A percentile compares a stretch with the other conserved stretches of the same genome.
These are phyloP conservation scores for Ctena decussata DNA, from an alignment of 2,888 invertebrate genomes.

Conservation along the genomic window DNA sequence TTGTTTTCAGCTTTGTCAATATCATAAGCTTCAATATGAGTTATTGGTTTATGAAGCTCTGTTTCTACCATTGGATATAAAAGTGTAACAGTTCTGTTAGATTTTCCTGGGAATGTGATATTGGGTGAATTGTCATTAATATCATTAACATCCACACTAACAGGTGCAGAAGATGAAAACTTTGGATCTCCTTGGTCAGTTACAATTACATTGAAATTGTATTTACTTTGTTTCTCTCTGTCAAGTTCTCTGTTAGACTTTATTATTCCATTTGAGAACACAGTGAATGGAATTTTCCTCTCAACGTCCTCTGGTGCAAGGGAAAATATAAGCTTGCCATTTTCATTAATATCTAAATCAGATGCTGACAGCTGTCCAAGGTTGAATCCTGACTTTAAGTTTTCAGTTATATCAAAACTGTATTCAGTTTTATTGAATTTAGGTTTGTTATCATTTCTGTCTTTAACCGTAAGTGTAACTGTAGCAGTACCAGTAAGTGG, in stretches of 20 bases:
- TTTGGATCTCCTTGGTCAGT: conserved; percentile 71
- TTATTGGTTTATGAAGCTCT: conserved; percentile 29
- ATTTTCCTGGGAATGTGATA: conserved; percentile 75
- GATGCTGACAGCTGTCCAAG: conserved; percentile 57
- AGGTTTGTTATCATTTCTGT: conserved; percentile 70
- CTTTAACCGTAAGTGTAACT: conserved; percentile 62
- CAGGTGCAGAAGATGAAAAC: conserved; percentile 61
- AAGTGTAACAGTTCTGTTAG: conserved; percentile 65
- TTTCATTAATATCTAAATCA: conserved; percentile 73
- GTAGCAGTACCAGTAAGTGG: conserved; percentile 71
- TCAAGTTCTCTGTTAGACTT: conserved; percentile 70
- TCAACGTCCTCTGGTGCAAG: conserved; percentile 34
- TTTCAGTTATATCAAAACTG: conserved; percentile 63
- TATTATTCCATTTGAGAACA: conserved; percentile 71
- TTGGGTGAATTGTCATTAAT: conserved; percentile 78
- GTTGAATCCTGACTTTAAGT: conserved; percentile 53
- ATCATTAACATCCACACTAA: conserved; percentile 72
- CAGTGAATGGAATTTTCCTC: conserved; percentile 67
- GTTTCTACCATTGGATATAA: conserved; percentile 47
- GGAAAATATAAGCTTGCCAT: conserved; percentile 67
- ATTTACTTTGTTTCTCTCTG: conserved; percentile 68
- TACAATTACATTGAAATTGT: conserved; percentile 68
- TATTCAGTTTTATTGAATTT: conserved; percentile 48
- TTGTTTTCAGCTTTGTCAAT: conserved; percentile 67
- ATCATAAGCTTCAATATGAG: conserved; percentile 65